Conservation (phyloP, 2,797 vertebrate species). For the Siniperca undulata region DNA sequence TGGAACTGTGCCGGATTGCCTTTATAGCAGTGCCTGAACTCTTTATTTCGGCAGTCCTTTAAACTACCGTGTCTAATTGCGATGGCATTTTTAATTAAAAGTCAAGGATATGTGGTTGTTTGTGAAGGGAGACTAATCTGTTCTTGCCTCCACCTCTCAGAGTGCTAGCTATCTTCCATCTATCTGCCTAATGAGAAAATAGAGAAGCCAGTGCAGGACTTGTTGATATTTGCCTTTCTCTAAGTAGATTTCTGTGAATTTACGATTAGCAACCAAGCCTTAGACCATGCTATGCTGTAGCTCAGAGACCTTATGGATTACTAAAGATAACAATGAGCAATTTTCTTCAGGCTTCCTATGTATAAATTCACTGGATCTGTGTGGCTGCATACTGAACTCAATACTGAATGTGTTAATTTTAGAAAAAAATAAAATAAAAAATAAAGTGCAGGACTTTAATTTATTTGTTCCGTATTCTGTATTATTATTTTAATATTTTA, state of each 20-base stretch:
- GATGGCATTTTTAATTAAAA: slow-evolving; percentile 91
- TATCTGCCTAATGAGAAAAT: slow-evolving; percentile 88
- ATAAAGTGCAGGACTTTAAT: slow-evolving; percentile 15
- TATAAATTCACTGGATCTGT: slow-evolving; percentile 26
- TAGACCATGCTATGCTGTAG: slow-evolving; percentile 60
- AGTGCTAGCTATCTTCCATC: slow-evolving; percentile 84
- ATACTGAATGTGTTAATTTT: slow-evolving; percentile 14
- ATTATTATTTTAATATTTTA: slow-evolving; percentile 10
- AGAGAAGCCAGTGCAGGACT: slow-evolving; percentile 80
- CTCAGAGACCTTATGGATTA: slow-evolving; percentile 77
- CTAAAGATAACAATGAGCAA: slow-evolving; percentile 76
- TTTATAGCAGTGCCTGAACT: slow-evolving; percentile 84
- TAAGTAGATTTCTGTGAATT: slow-evolving; percentile 82
- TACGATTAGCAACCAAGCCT: slow-evolving; percentile 77
- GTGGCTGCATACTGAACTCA: slow-evolving; percentile 41
- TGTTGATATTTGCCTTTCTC: slow-evolving; percentile 86
- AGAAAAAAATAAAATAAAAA: slow-evolving; percentile 2
- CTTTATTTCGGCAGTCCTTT: slow-evolving; percentile 84
- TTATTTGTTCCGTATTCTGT: slow-evolving; percentile 4
- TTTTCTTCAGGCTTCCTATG: slow-evolving; percentile 53
- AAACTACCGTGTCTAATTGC: slow-evolving; percentile 89
- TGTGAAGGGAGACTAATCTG: slow-evolving; percentile 87
- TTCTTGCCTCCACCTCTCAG: slow-evolving; percentile 81
- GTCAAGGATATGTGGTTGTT: slow-evolving; percentile 89
- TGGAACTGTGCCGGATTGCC: slow-evolving; percentile 83